Conservation (phyloP, 2,888 invertebrate species). For the Tanaodytes sp. region DNA sequence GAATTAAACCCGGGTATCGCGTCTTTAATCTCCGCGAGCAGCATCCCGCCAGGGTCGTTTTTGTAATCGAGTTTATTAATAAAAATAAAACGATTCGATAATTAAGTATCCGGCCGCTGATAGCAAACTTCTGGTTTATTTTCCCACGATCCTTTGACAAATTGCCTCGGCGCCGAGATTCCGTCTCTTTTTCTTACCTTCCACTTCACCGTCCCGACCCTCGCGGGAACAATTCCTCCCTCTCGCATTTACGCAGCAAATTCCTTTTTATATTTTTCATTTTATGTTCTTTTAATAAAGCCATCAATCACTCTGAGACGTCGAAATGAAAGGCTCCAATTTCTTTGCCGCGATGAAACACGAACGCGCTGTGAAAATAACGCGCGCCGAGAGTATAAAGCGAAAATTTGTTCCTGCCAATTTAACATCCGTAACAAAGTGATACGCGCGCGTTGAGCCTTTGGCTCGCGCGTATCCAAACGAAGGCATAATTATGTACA, state of each 20-base stretch:
- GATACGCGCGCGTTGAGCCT: slow-evolving; percentile 17
- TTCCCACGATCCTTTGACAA: slow-evolving; percentile 43
- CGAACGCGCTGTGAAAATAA: slow-evolving; percentile 34
- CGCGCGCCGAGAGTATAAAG: slow-evolving; percentile 26
- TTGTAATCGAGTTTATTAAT: slow-evolving; percentile 37
- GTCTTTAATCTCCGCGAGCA: background rate
- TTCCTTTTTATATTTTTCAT: slow-evolving; percentile 41
- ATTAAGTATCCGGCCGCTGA: slow-evolving; percentile 27
- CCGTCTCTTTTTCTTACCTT: slow-evolving; percentile 1
- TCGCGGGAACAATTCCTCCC: slow-evolving; percentile 15
- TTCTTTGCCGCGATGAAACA: slow-evolving; percentile 37
- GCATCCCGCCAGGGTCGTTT: too few relatives aligned
- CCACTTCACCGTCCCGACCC: slow-evolving; percentile 8
- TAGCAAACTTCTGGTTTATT: slow-evolving; percentile 25
- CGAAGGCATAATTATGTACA: slow-evolving; percentile 37
- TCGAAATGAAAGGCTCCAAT: slow-evolving; percentile 42
- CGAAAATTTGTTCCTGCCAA: slow-evolving; percentile 27
- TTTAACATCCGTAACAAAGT: slow-evolving; percentile 29
- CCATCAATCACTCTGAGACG: slow-evolving; percentile 45
- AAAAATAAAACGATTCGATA: slow-evolving; percentile 40
- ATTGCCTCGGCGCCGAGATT: slow-evolving; percentile 25
- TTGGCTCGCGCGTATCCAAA: slow-evolving; percentile 30
- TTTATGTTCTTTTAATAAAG: slow-evolving; percentile 48
- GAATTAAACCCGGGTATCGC: slow-evolving; percentile 24
- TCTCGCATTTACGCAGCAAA: slow-evolving; percentile 46